A percentile compares a stretch with the other conserved stretches of the same genome.
Conservation (phyloP, 30 jellyfish, hydroid and myxozoan species). For the Phacellophora camtschatica region DNA sequence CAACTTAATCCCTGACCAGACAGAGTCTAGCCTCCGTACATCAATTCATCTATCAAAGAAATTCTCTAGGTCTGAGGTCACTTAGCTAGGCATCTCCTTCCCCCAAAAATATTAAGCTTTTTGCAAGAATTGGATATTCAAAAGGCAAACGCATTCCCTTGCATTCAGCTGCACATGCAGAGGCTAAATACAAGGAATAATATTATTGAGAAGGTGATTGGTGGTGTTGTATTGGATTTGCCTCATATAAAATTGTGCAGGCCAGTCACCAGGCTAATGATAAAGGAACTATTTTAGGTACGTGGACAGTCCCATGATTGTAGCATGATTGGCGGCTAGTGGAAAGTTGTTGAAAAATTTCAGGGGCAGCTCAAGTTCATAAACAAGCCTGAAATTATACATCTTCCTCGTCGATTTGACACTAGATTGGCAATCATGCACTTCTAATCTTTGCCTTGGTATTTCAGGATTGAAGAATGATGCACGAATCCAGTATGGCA, state of each 20-base stretch:
- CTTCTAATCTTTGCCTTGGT: background rate
- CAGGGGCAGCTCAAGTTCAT: too few species aligned
- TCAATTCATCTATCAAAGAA: background rate
- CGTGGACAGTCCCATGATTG: background rate
- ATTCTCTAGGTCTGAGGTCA: conserved; percentile 8
- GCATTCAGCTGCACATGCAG: conserved; percentile 22
- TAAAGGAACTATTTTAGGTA: background rate
- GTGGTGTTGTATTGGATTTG: too few species aligned
- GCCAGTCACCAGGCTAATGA: conserved; percentile 34
- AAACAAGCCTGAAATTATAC: conserved; percentile 2
- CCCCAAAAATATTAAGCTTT: background rate
- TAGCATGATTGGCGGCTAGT: conserved; percentile 1
- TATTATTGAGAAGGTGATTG: too few species aligned
- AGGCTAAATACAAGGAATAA: too few species aligned
- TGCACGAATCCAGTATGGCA: conserved; percentile 8
- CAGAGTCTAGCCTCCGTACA: conserved; percentile 9
- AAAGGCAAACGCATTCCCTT: background rate
- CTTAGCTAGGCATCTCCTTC: background rate
- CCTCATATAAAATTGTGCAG: too few species aligned
- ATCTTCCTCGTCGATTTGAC: background rate
- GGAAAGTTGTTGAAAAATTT: background rate
- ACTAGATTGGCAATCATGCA: conserved; percentile 8
- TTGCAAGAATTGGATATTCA: background rate
- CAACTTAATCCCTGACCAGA: background rate
- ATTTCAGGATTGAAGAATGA: conserved; percentile 21